Base-by-base conservation (phyloP, 2,113 vertebrate species). In the Trichomycterus rosablanca region DNA sequence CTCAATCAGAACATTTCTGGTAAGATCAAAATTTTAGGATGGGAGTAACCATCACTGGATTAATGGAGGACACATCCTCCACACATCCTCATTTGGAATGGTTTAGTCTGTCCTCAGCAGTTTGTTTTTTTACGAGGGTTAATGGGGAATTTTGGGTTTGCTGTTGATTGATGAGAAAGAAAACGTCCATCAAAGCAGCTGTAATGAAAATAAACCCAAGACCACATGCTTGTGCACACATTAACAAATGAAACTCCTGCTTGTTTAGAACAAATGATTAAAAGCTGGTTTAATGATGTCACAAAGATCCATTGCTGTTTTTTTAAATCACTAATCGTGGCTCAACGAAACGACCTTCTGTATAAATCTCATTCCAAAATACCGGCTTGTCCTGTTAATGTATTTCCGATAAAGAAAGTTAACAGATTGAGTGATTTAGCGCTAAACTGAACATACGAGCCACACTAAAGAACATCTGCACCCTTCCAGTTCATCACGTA, bases 241-340 rank as follows among this genome's bases (percentile, higher is more conserved):
- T n/a, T n/a, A n/a, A n/a, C n/a, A n/a, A n/a, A n/a, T 30, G 3
- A 30, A 30, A 18, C 30, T 24, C 28, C 40, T 35, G 37, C 28
- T 26, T 52, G 23, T 46, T 48, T 18, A 24, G 12, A 37, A 55
- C 49, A 5, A 20, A 65, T 65, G 26, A 65, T 57, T 57, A 40
- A 65, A 16, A 56, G 30, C 42, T 16, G 45, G 7, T 65, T 65
- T 49, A 56, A 48, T 56, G 57, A 56, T 22, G 44, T 30, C 45
- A n/a, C 35, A 32, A 20, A 40, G 23, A 62, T 39, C 49, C 40
- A 62, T 28, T 10, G 59, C 23, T 5, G 15, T 50, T 22, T 62
- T n/a, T n/a, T 15, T 28, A 28, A 37, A 65, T 49, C 32, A 18
- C 43, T 22, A 22, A 26, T 11, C 32, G 8, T 19, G 34, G 15